Conservation (phyloP, 2,888 invertebrate genomes). For the Machimus atricapillus region DNA sequence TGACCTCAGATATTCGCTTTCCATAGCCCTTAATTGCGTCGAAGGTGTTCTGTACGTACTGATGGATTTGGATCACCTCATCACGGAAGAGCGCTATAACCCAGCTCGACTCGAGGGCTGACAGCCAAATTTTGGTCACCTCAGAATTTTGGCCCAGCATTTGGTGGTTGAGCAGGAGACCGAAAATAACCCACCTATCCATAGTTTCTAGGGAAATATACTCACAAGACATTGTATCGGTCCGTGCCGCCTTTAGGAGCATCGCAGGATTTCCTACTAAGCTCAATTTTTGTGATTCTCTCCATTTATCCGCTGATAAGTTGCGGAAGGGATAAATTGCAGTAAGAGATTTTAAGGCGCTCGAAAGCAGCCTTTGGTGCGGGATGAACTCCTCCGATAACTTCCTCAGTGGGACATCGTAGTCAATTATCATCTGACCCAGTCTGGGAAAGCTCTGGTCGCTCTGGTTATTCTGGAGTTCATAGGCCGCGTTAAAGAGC, state of each 20-base stretch:
- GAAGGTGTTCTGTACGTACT: constrained; percentile 90
- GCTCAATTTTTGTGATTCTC: constrained; percentile 90
- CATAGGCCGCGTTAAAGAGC: constrained; percentile 96
- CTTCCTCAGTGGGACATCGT: constrained; percentile 94
- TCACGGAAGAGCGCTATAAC: constrained; percentile 94
- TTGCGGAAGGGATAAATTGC: constrained; percentile 89
- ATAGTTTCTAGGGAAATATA: constrained; percentile 93
- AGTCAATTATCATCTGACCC: constrained; percentile 97
- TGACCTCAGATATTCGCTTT: constrained; percentile 93
- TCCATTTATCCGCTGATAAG: constrained; percentile 92
- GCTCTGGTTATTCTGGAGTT: constrained; percentile 89
- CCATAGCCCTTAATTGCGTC: constrained; percentile 94
- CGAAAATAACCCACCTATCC: constrained; percentile 97
- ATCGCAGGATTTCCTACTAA: constrained; percentile 94
- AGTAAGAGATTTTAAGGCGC: constrained; percentile 87
- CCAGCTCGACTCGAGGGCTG: constrained; percentile 92
- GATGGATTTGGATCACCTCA: constrained; percentile 95
- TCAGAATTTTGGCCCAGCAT: constrained; percentile 81
- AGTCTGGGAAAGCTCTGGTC: constrained; percentile 93
- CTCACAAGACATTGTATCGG: constrained; percentile 97
- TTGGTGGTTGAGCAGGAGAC: constrained; percentile 89
- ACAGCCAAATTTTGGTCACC: constrained; percentile 88
- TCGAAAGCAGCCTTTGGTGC: constrained; percentile 84
- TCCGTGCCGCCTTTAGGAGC: constrained; percentile 91
- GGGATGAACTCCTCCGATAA: constrained; percentile 96